Percentiles rank a stretch among this genome's conserved stretches.
Conservation (phyloP, 2,888 invertebrate genomes). For the Eremobia ochroleuca region DNA sequence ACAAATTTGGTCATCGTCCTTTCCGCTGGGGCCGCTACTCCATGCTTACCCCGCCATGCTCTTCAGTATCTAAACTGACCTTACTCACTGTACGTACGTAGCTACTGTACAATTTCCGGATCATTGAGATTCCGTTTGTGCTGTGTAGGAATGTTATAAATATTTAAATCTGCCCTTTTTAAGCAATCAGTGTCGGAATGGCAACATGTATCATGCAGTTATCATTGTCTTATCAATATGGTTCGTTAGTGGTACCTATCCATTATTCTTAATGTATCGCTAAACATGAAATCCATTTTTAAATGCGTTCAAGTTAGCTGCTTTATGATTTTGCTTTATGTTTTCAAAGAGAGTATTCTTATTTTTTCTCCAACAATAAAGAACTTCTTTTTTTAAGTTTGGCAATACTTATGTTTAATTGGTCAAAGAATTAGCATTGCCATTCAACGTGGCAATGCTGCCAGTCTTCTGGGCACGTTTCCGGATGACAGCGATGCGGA, state of each 20-base stretch:
- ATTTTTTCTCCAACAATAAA: neutral
- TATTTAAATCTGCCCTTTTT: constrained; percentile 21
- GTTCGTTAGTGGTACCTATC: neutral
- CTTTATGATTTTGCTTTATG: neutral
- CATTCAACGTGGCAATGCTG: too few species aligned
- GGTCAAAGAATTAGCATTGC: too few species aligned
- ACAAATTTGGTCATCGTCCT: too few species aligned
- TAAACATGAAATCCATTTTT: too few species aligned
- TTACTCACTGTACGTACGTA: neutral
- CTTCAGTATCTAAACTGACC: neutral
- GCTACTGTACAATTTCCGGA: constrained; percentile 7
- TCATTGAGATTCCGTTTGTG: constrained; percentile 5
- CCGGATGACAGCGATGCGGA: too few species aligned
- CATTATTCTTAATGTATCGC: constrained; percentile 1
- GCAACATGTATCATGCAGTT: neutral
- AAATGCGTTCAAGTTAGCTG: neutral
- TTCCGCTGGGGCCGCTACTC: too few species aligned
- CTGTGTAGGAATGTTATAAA: neutral
- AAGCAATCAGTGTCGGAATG: neutral
- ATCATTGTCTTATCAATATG: constrained; percentile 4
- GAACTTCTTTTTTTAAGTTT: neutral
- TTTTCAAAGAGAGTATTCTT: neutral
- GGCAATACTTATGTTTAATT: neutral
- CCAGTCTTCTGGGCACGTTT: too few species aligned
- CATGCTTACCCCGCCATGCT: too few species aligned